phyloP scores from a whole-genome alignment of 2,113 vertebrate genomes.

The Opisthocomus hoazin region DNA sequence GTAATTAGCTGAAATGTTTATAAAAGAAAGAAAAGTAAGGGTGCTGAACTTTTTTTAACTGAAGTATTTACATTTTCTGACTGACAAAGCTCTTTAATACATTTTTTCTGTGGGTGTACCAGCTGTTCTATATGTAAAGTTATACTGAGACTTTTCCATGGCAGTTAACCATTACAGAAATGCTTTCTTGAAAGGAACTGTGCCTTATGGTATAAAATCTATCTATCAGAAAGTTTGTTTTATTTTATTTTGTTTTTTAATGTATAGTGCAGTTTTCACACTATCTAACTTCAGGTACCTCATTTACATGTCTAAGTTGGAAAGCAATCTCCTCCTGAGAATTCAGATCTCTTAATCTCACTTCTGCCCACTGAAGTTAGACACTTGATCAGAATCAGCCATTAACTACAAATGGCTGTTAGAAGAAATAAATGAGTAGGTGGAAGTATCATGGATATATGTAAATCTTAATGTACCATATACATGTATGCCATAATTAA shows the following conservation, averaged over 20 bases:
- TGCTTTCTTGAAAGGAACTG: background rate
- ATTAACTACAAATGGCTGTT: background rate
- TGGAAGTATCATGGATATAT: background rate
- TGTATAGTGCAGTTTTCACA: background rate
- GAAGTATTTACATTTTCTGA: constrained; percentile 51
- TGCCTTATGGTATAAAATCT: background rate
- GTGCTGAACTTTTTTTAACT: constrained; percentile 39
- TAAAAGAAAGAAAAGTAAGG: constrained; percentile 20
- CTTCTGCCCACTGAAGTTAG: background rate
- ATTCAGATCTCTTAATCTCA: background rate
- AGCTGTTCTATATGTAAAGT: constrained; percentile 47
- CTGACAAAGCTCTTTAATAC: constrained; percentile 38
- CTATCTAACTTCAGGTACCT: background rate
- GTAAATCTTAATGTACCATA: background rate
- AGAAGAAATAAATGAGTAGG: background rate
- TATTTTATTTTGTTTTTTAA: background rate
- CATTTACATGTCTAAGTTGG: background rate
- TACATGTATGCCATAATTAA: background rate
- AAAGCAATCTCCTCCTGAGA: background rate
- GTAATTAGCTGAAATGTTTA: constrained; percentile 69
- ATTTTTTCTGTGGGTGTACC: constrained; percentile 4
- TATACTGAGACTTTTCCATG: background rate
- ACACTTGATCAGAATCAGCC: background rate
- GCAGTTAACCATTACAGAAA: constrained; percentile 1
- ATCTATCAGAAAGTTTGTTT: background rate